Evolutionary conservation across 1,140 invertebrate genomes (phyloP).

Genomic region (Drosophila serrata): DNA sequence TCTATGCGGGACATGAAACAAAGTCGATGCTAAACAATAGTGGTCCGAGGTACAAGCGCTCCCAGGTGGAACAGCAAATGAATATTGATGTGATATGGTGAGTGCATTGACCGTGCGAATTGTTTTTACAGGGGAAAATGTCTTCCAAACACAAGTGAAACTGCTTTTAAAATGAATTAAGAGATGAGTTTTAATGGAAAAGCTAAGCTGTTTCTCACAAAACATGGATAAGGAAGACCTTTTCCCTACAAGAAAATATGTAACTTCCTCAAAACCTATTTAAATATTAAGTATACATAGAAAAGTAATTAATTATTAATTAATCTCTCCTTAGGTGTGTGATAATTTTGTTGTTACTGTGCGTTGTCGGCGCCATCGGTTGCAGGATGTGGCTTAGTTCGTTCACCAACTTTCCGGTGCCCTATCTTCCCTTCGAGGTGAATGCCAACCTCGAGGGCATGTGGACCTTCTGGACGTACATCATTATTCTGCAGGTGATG

Average conservation of each 20-base stretch:
- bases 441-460: slow-evolving; percentile 92
- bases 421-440: slow-evolving; percentile 88
- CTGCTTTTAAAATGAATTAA: not conserved
- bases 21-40: slow-evolving; percentile 99
- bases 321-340: slow-evolving; percentile 88
- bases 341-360: slow-evolving; percentile 95
- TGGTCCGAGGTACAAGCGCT: slow-evolving; percentile 97
- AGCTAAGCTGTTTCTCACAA: not conserved
- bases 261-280: not conserved
- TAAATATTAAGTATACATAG: not conserved
- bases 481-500: slow-evolving; percentile 98
- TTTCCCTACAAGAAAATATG: not conserved
- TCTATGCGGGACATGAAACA: slow-evolving; percentile 99
- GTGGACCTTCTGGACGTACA: slow-evolving; percentile 97
- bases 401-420: slow-evolving; percentile 85
- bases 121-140: not conserved
- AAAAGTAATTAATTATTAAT: not conserved
- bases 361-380: slow-evolving; percentile 95
- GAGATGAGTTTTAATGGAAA: not conserved
- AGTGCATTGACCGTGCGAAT: slow-evolving; percentile 19
- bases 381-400: slow-evolving; percentile 93
- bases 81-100: slow-evolving; percentile 97
- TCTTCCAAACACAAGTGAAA: not conserved
- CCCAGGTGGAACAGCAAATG: slow-evolving; percentile 96
- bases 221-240: not conserved